These are phyloP conservation scores for Nymphicus hollandicus DNA, from an alignment of 2,113 vertebrate genomes.

Conservation along the genomic window DNA sequence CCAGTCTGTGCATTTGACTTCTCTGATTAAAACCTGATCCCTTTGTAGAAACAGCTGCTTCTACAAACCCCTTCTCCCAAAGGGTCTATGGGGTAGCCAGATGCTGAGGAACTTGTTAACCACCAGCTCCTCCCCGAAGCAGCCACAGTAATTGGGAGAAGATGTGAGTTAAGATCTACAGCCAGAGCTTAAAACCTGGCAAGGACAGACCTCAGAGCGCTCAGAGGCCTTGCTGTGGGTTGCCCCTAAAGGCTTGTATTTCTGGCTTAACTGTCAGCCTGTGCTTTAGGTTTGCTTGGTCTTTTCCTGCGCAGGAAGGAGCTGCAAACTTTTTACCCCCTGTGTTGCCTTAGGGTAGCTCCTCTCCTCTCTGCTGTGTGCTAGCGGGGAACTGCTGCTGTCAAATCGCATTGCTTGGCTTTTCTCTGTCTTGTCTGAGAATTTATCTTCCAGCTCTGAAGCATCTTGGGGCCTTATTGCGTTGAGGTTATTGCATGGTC, in stretches of 20 bases:
- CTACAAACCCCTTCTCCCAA: not conserved
- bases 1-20: not conserved
- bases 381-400: not conserved
- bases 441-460: not conserved
- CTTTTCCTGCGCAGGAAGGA: not conserved
- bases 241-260: not conserved
- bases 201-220: not conserved
- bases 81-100: not conserved
- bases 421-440: not conserved
- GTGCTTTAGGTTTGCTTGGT: not conserved
- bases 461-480: fast-evolving
- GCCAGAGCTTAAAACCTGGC: slow-evolving; percentile 34
- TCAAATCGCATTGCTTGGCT: not conserved
- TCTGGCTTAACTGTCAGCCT: not conserved
- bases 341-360: not conserved
- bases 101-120: not conserved
- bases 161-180: slow-evolving; percentile 26
- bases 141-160: slow-evolving; percentile 32
- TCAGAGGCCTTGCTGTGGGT: not conserved
- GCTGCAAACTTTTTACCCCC: not conserved
- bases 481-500: not conserved
- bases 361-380: not conserved
- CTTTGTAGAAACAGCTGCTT: not conserved
- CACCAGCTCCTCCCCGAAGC: not conserved
- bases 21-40: not conserved